These are phyloP conservation scores for Margarornis squamiger DNA, from an alignment of 2,797 vertebrate genomes.

Conservation along the genomic window DNA sequence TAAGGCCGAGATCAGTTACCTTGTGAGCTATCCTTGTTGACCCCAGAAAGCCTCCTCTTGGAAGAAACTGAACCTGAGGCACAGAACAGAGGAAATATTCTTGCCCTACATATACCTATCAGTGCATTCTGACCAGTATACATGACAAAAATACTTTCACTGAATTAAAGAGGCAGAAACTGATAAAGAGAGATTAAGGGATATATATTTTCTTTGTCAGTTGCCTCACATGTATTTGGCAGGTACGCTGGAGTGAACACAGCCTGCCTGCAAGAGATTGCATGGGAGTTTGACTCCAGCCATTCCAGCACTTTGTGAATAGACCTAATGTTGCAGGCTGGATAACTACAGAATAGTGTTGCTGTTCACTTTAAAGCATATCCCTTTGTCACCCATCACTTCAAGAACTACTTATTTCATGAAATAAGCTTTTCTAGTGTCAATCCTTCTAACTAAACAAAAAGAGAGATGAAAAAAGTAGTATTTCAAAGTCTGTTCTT, in stretches of 20 bases:
- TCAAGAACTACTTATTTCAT: conserved; percentile 44
- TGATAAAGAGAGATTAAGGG: neutral
- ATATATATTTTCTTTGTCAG: neutral
- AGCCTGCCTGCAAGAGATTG: conserved; percentile 50
- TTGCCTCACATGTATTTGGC: neutral
- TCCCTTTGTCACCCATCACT: conserved; percentile 49
- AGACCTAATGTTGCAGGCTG: conserved; percentile 22
- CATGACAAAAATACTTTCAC: neutral
- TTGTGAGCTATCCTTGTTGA: neutral
- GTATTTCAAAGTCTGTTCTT: conserved; percentile 60
- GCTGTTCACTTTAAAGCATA: conserved; percentile 49
- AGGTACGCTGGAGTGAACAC: neutral
- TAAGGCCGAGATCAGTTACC: neutral
- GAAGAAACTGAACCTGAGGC: neutral
- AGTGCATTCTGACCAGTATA: neutral
- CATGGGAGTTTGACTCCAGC: conserved; percentile 57
- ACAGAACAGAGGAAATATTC: neutral
- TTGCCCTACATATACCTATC: neutral
- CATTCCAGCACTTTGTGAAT: neutral
- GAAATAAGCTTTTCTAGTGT: conserved; percentile 56
- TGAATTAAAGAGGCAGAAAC: neutral
- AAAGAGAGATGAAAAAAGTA: conserved; percentile 38
- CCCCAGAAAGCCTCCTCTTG: neutral
- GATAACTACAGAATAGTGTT: conserved; percentile 42
- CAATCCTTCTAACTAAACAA: conserved; percentile 50